Conservation (phyloP, 2,113 vertebrate genomes). For the Chrysochloris asiatica region DNA sequence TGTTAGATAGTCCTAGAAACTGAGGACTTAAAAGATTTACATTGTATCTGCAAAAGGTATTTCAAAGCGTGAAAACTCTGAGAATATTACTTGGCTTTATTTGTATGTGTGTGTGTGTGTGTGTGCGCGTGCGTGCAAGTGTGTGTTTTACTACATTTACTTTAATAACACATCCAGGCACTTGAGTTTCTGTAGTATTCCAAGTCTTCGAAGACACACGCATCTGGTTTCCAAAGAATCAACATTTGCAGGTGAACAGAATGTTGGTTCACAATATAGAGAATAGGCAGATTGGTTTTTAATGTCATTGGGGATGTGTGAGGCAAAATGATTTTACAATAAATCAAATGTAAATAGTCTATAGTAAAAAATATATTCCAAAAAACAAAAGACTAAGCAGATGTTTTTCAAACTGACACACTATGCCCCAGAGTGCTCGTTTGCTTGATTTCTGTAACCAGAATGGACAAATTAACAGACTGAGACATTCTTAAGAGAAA, state of each 20-base stretch:
- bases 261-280: slow-evolving; percentile 58
- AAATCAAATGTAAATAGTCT: slow-evolving; percentile 10
- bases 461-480: not conserved
- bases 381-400: not conserved
- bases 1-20: not conserved
- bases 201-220: not conserved
- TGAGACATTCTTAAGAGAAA: not conserved
- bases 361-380: not conserved
- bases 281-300: slow-evolving; percentile 58
- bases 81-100: not conserved
- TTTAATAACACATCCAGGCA: slow-evolving; percentile 44
- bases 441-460: not conserved
- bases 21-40: not conserved
- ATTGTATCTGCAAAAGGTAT: not conserved
- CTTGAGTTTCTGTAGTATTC: not conserved
- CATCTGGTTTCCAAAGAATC: slow-evolving; percentile 55
- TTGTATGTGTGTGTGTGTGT: no score
- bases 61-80: not conserved
- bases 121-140: no score
- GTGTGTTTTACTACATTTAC: not conserved
- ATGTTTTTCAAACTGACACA: slow-evolving; percentile 20
- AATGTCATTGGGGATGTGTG: slow-evolving; percentile 38
- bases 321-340: slow-evolving; percentile 55
- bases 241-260: slow-evolving; percentile 59
- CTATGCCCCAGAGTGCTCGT: not conserved